Base-by-base conservation (phyloP, 2,113 vertebrate species). In the Microtus richardsoni region DNA sequence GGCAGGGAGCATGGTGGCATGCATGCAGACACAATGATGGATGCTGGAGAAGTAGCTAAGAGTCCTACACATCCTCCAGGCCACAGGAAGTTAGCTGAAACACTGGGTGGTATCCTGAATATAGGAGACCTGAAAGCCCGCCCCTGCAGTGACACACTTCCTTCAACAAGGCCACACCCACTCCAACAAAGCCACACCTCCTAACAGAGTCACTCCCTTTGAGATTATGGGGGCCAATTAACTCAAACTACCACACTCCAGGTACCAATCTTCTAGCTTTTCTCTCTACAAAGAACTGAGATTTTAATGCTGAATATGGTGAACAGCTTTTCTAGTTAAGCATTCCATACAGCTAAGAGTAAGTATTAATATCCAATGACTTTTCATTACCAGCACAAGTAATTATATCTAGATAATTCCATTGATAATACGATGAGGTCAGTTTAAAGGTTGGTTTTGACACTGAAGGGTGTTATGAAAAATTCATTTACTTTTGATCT, bases 371-470 rank as follows among this genome's bases (percentile, higher is more conserved):
- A 91, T 39, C 87, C 66, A 94, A 88, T 14, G 82, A 93, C 41
- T 91, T 95, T 92, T 75, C 74, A 94, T 91, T 68, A 82, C 39
- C 44, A 95, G 88, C 60, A 92, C 39, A 86, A 91, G 84, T 93
- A 95, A 96, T 95, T 95, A 96, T 71, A 85, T 94, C 54, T 84
- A 90, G 70, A 87, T 97, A 97, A 88, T 96, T 62, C 85, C 91
- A 93, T 39, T 89, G 78, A 89, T 84, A 58, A 91, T 83, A 89
- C 19, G 49, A 84, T 68, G 87, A 77, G 86, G 87, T 97, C 87
- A 70, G 33, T 79, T 89, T 86, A 96, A 96, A 95, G 82, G 71
- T 96, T 73, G 95, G 39, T 60, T 93, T 92, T 95, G 86, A 93
- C 88, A 96, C 93, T 85, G 90, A 84, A 96, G 91, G 95, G 89